Conservation (phyloP, 2,113 vertebrate genomes). For the Tor tambroides region DNA sequence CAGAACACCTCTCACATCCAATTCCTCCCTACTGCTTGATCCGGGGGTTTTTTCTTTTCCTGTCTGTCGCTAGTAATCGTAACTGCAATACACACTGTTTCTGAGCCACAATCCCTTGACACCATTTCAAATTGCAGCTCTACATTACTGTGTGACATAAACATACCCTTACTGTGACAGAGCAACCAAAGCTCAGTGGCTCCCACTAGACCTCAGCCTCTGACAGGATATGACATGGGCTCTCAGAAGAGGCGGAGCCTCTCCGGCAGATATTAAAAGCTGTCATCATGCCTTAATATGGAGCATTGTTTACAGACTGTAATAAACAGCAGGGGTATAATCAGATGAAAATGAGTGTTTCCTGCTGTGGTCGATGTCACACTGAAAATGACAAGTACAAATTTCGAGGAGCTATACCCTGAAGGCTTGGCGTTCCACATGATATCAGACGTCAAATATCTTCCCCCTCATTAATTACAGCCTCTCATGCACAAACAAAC, state of each 20-base stretch:
- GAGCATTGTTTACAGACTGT: slow-evolving; percentile 82
- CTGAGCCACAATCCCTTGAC: slow-evolving; percentile 45
- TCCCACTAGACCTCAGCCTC: slow-evolving; percentile 30
- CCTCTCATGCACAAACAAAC: slow-evolving; percentile 46
- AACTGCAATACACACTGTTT: slow-evolving; percentile 51
- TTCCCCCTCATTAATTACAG: slow-evolving; percentile 54
- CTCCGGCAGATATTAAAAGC: slow-evolving; percentile 81
- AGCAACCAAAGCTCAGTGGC: slow-evolving; percentile 39
- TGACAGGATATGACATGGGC: slow-evolving; percentile 20
- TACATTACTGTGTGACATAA: slow-evolving; percentile 52
- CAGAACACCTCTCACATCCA: slow-evolving; percentile 23
- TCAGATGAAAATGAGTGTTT: slow-evolving; percentile 81
- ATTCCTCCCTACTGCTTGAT: slow-evolving; percentile 28
- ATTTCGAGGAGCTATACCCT: slow-evolving; percentile 73
- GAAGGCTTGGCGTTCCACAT: slow-evolving; percentile 51
- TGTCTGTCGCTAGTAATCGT: slow-evolving; percentile 38
- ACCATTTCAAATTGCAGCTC: slow-evolving; percentile 54
- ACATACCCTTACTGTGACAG: slow-evolving; percentile 32
- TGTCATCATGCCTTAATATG: slow-evolving; percentile 84
- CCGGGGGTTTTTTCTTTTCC: not conserved
- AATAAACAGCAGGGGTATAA: slow-evolving; percentile 85
- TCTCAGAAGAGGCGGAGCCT: slow-evolving; percentile 70
- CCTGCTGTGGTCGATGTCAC: slow-evolving; percentile 79
- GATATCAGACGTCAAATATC: slow-evolving; percentile 38
- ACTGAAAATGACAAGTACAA: slow-evolving; percentile 83